phyloP scores from a whole-genome alignment of 2,797 vertebrate genomes.

The Brachymystax lenok region DNA sequence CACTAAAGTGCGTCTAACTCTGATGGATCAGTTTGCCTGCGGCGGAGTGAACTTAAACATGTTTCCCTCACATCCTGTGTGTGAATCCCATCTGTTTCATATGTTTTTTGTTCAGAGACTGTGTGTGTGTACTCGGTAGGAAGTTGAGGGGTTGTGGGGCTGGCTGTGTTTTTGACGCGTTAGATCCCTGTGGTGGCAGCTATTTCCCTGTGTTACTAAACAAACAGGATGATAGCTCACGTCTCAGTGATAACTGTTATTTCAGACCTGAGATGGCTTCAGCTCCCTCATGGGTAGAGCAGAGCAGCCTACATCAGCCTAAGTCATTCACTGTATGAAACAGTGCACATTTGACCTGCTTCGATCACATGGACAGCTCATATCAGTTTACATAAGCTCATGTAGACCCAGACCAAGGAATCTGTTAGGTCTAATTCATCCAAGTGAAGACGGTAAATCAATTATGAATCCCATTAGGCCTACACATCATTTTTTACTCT shows the following conservation, averaged over 20 bases:
- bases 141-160: constrained; percentile 7
- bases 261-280: constrained; percentile 32
- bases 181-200: constrained; percentile 20
- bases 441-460: not conserved
- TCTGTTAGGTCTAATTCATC: not conserved
- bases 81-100: constrained; percentile 2
- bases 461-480: not conserved
- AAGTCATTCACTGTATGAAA: constrained; percentile 33
- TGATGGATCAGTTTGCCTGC: constrained; percentile 19
- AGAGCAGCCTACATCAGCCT: constrained; percentile 12
- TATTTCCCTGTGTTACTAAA: constrained; percentile 41
- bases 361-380: not conserved
- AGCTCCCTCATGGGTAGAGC: constrained; percentile 1
- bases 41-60: constrained; percentile 32
- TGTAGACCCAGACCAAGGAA: not conserved
- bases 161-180: not conserved
- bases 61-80: not conserved
- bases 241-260: constrained; percentile 41
- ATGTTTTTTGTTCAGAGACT: constrained; percentile 1
- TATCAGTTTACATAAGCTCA: not conserved
- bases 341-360: not conserved
- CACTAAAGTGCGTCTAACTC: constrained; percentile 9
- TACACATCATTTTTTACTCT: not conserved
- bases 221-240: constrained; percentile 54
- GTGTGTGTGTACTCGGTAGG: constrained; percentile 4